Evolutionary conservation across 1,140 invertebrate species (phyloP).

Genomic region (Sipha flava): DNA sequence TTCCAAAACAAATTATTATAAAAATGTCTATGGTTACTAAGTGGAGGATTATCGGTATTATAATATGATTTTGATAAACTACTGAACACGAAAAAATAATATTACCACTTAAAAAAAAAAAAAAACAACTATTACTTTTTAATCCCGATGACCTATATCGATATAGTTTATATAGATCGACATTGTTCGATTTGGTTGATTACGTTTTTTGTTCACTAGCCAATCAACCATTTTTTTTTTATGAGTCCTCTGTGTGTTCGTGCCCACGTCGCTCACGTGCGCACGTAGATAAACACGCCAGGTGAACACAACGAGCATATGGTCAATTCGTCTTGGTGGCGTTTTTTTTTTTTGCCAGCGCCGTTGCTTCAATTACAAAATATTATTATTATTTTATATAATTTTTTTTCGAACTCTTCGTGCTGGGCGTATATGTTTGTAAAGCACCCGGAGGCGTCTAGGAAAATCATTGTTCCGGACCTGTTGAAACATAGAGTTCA

Average conservation of each 20-base stretch:
- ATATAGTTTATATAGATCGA: neutral
- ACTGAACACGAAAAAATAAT: neutral
- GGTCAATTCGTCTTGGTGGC: constrained; percentile 25
- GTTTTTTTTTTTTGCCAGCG: neutral
- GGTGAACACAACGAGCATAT: constrained; percentile 1
- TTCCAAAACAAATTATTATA: no score
- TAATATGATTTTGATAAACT: no score
- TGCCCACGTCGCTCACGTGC: neutral
- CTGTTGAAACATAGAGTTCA: neutral
- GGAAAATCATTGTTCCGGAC: neutral
- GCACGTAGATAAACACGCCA: constrained; percentile 3
- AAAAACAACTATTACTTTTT: neutral
- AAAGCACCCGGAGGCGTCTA: neutral
- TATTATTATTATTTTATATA: neutral
- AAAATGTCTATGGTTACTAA: no score
- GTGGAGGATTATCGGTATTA: no score
- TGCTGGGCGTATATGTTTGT: neutral
- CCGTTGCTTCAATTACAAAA: neutral
- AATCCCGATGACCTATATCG: neutral
- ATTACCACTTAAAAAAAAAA: neutral
- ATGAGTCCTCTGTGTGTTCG: neutral
- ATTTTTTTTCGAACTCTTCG: neutral
- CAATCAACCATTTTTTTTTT: neutral
- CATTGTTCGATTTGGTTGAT: neutral
- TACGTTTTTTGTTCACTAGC: neutral